A percentile compares a stretch with the other conserved stretches of the same genome.
phyloP scores from a whole-genome alignment of 2,888 invertebrate genomes.

The Aporophyla lueneburgensis region DNA sequence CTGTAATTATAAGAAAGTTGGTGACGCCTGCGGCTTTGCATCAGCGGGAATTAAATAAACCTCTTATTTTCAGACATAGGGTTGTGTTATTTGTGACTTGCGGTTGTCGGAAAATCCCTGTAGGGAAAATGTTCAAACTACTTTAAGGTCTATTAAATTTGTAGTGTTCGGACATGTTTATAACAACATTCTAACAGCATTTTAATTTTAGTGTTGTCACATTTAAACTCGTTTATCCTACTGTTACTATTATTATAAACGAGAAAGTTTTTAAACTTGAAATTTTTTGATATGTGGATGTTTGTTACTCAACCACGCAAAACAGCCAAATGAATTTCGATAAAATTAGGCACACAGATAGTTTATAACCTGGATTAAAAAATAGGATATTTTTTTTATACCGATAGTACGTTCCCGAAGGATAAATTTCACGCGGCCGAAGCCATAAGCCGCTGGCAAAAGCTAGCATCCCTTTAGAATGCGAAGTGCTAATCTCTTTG shows the following conservation, averaged over 20 bases:
- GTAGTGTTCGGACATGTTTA: background rate
- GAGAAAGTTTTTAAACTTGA: too few relatives aligned
- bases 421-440: too few relatives aligned
- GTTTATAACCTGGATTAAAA: too few relatives aligned
- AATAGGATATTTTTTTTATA: too few relatives aligned
- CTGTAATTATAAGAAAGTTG: constrained; percentile 57
- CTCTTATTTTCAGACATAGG: constrained; percentile 41
- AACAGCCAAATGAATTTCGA: too few relatives aligned
- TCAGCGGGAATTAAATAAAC: constrained; percentile 50
- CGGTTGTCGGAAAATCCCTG: constrained; percentile 15
- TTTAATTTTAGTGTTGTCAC: constrained; percentile 17
- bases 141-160: constrained; percentile 5
- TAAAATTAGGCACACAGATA: too few relatives aligned
- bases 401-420: too few relatives aligned
- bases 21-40: constrained; percentile 40
- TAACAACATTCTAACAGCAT: background rate
- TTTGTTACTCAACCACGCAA: too few relatives aligned
- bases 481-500: background rate
- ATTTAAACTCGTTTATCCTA: background rate
- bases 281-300: too few relatives aligned
- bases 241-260: too few relatives aligned
- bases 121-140: constrained; percentile 21
- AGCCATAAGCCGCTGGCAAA: too few relatives aligned
- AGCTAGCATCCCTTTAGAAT: background rate
- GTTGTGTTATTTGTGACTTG: constrained; percentile 17